Conservation (phyloP, 2,797 vertebrate genomes). For the Chanos chanos region DNA sequence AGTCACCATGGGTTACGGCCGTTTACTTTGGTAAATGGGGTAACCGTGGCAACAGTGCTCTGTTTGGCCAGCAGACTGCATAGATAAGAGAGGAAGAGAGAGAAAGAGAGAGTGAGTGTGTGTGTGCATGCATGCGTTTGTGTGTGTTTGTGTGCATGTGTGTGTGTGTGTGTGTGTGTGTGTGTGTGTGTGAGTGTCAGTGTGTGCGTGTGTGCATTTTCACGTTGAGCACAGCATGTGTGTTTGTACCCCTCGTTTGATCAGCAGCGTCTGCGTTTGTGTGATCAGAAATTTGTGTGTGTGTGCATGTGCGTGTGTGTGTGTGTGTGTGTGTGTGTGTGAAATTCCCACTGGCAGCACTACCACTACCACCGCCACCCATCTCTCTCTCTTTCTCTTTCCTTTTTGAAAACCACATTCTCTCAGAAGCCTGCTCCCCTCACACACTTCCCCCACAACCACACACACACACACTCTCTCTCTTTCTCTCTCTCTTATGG, state of each 20-base stretch:
- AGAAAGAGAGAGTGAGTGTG: background rate
- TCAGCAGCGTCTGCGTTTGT: too few relatives aligned
- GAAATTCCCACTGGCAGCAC: too few relatives aligned
- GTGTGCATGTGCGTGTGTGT: background rate
- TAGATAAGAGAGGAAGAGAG: conserved; percentile 30
- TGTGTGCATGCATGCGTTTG: background rate
- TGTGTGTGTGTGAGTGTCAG: background rate
- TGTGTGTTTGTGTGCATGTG: background rate
- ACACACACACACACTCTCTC: background rate
- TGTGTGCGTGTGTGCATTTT: background rate
- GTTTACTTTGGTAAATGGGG: conserved; percentile 41
- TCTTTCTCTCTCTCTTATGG: background rate
- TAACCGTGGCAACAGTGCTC: conserved; percentile 42
- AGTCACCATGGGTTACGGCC: conserved; percentile 17
- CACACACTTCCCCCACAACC: background rate
- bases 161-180: background rate
- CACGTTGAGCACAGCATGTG: background rate
- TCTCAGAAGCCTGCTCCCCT: background rate
- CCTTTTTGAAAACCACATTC: background rate
- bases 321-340: too few relatives aligned
- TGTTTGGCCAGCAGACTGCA: conserved; percentile 34
- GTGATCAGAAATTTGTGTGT: too few relatives aligned
- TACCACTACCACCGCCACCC: too few relatives aligned
- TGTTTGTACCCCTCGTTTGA: background rate
- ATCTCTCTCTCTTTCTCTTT: background rate